Evolutionary conservation across 2,113 vertebrate species (phyloP).

Genomic region (Trematocara zebra): DNA sequence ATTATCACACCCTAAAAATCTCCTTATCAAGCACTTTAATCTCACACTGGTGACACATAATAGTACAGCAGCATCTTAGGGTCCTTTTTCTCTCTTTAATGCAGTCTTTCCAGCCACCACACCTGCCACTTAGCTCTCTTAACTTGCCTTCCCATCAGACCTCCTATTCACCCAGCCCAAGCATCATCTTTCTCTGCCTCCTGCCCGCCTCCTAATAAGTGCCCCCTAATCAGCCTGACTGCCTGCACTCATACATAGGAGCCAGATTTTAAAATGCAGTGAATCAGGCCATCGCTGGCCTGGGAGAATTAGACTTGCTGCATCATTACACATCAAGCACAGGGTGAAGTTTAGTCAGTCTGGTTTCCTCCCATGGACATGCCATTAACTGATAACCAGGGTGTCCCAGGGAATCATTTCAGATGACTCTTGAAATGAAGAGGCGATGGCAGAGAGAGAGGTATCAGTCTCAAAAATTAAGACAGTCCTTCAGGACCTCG

Average conservation of each 20-base stretch:
- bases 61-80: neutral
- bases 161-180: neutral
- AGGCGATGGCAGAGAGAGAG: neutral
- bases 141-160: neutral
- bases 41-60: neutral
- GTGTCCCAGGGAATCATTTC: slow-evolving; percentile 33
- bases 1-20: neutral
- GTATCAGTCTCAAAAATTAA: slow-evolving; percentile 32
- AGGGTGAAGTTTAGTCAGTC: slow-evolving; percentile 32
- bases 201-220: neutral
- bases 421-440: slow-evolving; percentile 59
- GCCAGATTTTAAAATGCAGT: slow-evolving; percentile 31
- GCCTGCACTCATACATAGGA: neutral
- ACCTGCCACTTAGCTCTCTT: neutral
- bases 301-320: slow-evolving; percentile 38
- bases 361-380: slow-evolving; percentile 48
- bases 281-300: slow-evolving; percentile 39
- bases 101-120: neutral
- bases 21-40: neutral
- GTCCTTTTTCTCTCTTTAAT: neutral
- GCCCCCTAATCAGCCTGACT: slow-evolving; percentile 12
- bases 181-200: neutral
- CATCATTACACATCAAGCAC: slow-evolving; percentile 52
- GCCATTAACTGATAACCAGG: slow-evolving; percentile 59
- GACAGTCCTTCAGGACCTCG: slow-evolving; percentile 29